These are phyloP conservation scores for Protonibea diacanthus DNA, from an alignment of 2,797 vertebrate species.

Conservation along the genomic window DNA sequence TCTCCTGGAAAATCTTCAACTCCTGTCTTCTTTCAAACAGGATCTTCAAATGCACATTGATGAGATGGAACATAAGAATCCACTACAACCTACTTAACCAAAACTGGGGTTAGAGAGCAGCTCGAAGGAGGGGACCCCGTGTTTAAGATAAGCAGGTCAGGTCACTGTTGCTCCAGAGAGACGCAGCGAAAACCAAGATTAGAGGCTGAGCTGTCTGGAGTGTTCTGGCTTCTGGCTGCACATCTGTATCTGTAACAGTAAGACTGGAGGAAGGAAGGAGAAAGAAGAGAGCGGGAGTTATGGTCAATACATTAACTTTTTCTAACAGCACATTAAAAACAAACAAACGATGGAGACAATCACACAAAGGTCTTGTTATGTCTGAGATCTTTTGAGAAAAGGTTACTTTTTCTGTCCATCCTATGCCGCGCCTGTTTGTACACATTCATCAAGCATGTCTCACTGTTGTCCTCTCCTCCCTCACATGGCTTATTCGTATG, in stretches of 20 bases:
- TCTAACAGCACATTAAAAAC: neutral
- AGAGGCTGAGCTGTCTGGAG: conserved; percentile 94
- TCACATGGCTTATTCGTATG: conserved; percentile 34
- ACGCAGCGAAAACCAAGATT: conserved; percentile 98
- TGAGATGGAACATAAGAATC: neutral
- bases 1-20: neutral
- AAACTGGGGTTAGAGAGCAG: neutral
- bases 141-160: conserved; percentile 28
- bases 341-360: neutral
- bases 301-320: neutral
- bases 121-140: neutral
- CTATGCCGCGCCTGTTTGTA: neutral
- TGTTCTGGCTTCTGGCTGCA: conserved; percentile 97
- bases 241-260: conserved; percentile 99
- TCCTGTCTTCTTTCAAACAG: neutral
- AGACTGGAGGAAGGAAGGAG: conserved; percentile 87
- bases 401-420: neutral
- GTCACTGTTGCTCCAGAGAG: conserved; percentile 72
- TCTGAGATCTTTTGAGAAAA: neutral
- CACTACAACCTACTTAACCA: neutral
- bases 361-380: neutral
- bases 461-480: conserved; percentile 7
- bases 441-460: conserved; percentile 6
- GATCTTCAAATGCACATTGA: neutral
- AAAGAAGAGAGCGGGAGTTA: neutral